phyloP scores from a whole-genome alignment of 2,113 vertebrate species.

The Anolis carolinensis region DNA sequence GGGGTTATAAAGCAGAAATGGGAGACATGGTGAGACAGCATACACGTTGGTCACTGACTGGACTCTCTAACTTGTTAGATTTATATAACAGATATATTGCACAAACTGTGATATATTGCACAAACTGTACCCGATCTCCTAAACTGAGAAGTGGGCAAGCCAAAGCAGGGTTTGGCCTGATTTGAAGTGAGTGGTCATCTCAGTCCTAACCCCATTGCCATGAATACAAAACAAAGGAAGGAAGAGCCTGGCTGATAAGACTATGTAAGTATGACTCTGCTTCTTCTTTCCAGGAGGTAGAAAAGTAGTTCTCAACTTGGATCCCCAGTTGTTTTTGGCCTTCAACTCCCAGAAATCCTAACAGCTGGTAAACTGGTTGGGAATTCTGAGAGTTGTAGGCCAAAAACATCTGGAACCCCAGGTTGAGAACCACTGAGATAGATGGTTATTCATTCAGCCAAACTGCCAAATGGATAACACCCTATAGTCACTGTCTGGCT shows the following conservation, averaged over 20 bases:
- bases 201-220: conserved; percentile 54
- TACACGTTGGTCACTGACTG: conserved; percentile 46
- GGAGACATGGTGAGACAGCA: background rate
- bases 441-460: conserved; percentile 44
- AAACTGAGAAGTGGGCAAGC: conserved; percentile 68
- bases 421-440: no score
- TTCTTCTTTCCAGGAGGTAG: conserved; percentile 51
- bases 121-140: conserved; percentile 66
- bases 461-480: background rate
- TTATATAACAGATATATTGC: conserved; percentile 69
- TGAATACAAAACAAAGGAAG: conserved; percentile 51
- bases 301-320: no score
- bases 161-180: conserved; percentile 69
- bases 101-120: conserved; percentile 70
- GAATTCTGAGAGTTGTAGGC: no score
- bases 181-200: conserved; percentile 54
- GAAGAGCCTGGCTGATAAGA: conserved; percentile 49
- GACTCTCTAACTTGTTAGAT: conserved; percentile 57
- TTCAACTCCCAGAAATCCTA: no score
- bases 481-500: accelerated
- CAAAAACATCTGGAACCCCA: no score
- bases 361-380: no score
- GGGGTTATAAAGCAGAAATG: background rate
- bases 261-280: conserved; percentile 22
- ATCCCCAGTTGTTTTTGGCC: no score